phyloP scores from a whole-genome alignment of 2,797 vertebrate genomes.

The Labroides dimidiatus region DNA sequence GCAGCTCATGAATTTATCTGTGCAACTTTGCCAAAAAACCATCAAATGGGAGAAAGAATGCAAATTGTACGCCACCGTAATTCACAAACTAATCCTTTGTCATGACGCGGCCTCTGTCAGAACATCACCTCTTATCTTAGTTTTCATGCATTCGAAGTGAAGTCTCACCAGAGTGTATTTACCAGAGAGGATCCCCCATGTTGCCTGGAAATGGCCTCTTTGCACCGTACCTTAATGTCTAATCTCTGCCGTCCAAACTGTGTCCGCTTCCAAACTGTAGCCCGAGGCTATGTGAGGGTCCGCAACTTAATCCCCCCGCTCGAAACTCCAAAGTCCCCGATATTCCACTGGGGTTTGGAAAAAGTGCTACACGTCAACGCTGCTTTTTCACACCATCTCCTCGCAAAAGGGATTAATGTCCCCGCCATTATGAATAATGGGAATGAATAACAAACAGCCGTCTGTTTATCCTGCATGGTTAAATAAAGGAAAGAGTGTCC shows the following conservation, averaged over 20 bases:
- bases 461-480: slow-evolving; percentile 67
- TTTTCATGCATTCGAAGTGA: slow-evolving; percentile 34
- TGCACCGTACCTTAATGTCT: slow-evolving; percentile 63
- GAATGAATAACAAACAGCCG: slow-evolving; percentile 77
- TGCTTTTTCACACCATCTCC: slow-evolving; percentile 68
- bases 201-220: slow-evolving; percentile 55
- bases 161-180: slow-evolving; percentile 17
- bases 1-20: slow-evolving; percentile 55
- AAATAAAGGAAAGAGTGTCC: slow-evolving; percentile 57
- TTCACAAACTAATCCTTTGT: slow-evolving; percentile 26
- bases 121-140: slow-evolving; percentile 41
- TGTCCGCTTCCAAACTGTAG: slow-evolving; percentile 72
- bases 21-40: slow-evolving; percentile 46
- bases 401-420: slow-evolving; percentile 72
- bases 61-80: slow-evolving; percentile 21
- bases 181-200: slow-evolving; percentile 16
- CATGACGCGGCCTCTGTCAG: slow-evolving; percentile 10
- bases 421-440: slow-evolving; percentile 69
- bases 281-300: slow-evolving; percentile 76
- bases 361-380: slow-evolving; percentile 49
- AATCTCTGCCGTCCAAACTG: slow-evolving; percentile 81
- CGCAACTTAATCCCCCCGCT: slow-evolving; percentile 75
- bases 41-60: slow-evolving; percentile 42
- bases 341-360: slow-evolving; percentile 75
- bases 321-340: slow-evolving; percentile 55